Percentiles rank a stretch among this genome's conserved stretches.
These are phyloP conservation scores for Mycteria americana DNA, from an alignment of 2,797 vertebrate species.

Conservation along the genomic window DNA sequence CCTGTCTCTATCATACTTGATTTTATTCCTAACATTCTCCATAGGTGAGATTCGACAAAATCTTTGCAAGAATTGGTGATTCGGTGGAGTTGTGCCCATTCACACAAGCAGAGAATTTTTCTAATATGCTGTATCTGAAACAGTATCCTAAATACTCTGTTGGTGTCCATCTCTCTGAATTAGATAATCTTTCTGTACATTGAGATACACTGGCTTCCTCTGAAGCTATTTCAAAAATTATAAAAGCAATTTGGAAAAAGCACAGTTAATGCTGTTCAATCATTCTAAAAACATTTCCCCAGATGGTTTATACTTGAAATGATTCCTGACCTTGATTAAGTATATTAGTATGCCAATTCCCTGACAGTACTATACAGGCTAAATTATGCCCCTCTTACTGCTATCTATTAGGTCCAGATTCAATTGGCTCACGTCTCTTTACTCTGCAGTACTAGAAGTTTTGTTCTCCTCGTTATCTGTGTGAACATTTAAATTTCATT, in stretches of 20 bases:
- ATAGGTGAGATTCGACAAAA: neutral
- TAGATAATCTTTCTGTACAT: neutral
- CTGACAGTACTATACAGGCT: neutral
- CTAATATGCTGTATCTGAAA: neutral
- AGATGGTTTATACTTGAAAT: neutral
- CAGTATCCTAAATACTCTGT: neutral
- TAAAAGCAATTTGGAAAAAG: neutral
- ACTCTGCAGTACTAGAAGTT: neutral
- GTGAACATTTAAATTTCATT: neutral
- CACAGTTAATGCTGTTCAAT: neutral
- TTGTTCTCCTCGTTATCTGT: neutral
- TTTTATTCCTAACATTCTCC: neutral
- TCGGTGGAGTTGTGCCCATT: neutral
- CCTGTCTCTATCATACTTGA: neutral
- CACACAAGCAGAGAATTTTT: neutral
- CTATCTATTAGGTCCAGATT: neutral
- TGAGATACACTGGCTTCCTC: neutral
- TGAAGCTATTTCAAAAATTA: neutral
- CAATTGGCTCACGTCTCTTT: neutral
- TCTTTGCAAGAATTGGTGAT: neutral
- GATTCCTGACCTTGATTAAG: neutral
- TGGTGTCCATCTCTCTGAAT: neutral
- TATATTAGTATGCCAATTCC: neutral
- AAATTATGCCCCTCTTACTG: neutral
- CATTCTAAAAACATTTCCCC: neutral